A percentile compares a stretch with the other conserved stretches of the same genome.
phyloP scores from a whole-genome alignment of 1,140 invertebrate genomes.

The Chlorops oryzae region DNA sequence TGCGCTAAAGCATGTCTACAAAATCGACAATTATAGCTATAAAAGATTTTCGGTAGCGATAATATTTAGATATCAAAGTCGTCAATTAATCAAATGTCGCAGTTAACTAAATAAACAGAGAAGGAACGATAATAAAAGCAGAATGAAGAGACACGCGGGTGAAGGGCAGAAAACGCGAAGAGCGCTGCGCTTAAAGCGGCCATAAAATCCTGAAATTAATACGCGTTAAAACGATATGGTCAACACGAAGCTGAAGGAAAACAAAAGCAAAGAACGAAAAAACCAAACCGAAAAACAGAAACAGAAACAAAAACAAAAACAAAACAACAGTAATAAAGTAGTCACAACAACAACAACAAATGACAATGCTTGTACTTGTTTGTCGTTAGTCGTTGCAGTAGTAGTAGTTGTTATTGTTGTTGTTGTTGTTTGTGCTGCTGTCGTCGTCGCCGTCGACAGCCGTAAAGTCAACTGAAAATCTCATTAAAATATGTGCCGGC shows the following conservation, averaged over 20 bases:
- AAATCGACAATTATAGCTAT: no score
- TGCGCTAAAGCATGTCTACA: no score
- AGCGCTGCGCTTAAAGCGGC: no score
- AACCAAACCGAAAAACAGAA: background rate
- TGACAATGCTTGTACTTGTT: constrained; percentile 2
- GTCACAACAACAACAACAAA: constrained; percentile 3
- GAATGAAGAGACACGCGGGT: no score
- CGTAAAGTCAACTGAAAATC: constrained; percentile 11
- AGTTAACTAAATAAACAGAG: constrained; percentile 46
- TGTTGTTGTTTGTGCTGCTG: background rate
- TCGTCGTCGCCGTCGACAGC: constrained; percentile 1
- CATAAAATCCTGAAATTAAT: constrained; percentile 47
- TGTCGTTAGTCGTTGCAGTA: no score
- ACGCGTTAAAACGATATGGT: constrained; percentile 45
- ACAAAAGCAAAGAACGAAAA: background rate
- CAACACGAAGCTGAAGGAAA: no score
- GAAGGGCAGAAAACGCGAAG: no score
- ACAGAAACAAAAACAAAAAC: constrained; percentile 7
- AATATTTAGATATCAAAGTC: no score
- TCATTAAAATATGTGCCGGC: constrained; percentile 6
- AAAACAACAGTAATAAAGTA: constrained; percentile 3
- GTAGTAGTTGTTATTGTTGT: background rate
- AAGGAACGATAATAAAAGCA: no score
- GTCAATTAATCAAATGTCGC: constrained; percentile 46
- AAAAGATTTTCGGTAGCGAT: no score